Percentiles rank a stretch among this genome's conserved stretches.
Conservation (phyloP, 37 sponge, comb jelly and placozoan genomes). For the Haliclona indistincta region DNA sequence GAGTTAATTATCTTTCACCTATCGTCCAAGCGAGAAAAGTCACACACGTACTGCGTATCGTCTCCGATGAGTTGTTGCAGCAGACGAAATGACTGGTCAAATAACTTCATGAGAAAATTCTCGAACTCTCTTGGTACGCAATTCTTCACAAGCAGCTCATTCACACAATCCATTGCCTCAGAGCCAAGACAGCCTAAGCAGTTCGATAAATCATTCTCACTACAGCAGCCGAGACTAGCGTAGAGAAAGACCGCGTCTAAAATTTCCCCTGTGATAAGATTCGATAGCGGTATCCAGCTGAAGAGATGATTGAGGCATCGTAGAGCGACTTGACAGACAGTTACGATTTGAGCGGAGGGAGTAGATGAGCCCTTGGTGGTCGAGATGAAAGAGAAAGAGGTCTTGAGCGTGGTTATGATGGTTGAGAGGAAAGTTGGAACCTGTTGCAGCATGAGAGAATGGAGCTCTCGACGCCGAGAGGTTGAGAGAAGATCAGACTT, state of each 20-base stretch:
- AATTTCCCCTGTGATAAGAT: slow-evolving; percentile 39
- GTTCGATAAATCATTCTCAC: slow-evolving; percentile 43
- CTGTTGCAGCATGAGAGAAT: slow-evolving; percentile 55
- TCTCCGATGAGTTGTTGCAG: slow-evolving; percentile 59
- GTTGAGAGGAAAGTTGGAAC: slow-evolving; percentile 22
- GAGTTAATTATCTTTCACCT: slow-evolving; percentile 37
- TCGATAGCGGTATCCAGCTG: slow-evolving; percentile 78
- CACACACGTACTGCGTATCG: slow-evolving; percentile 22
- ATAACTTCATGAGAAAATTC: slow-evolving; percentile 71
- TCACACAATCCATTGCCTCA: slow-evolving; percentile 79
- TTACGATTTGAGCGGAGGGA: slow-evolving; percentile 33
- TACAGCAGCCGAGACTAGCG: slow-evolving; percentile 68
- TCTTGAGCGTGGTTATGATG: slow-evolving; percentile 27
- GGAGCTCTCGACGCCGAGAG: slow-evolving; percentile 50
- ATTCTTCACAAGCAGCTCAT: slow-evolving; percentile 69
- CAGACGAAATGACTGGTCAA: slow-evolving; percentile 67
- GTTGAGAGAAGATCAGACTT: slow-evolving; percentile 61
- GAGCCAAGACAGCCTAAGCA: slow-evolving; percentile 57
- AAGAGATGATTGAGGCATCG: slow-evolving; percentile 75
- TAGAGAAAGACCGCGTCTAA: slow-evolving; percentile 78
- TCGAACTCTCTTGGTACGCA: slow-evolving; percentile 73
- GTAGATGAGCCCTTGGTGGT: not conserved
- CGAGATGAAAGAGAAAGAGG: not conserved
- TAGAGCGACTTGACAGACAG: slow-evolving; percentile 51
- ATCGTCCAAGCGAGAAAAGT: slow-evolving; percentile 61